Base-by-base conservation (phyloP, 2,888 invertebrate genomes). In the Pristionchus fissidentatus region DNA sequence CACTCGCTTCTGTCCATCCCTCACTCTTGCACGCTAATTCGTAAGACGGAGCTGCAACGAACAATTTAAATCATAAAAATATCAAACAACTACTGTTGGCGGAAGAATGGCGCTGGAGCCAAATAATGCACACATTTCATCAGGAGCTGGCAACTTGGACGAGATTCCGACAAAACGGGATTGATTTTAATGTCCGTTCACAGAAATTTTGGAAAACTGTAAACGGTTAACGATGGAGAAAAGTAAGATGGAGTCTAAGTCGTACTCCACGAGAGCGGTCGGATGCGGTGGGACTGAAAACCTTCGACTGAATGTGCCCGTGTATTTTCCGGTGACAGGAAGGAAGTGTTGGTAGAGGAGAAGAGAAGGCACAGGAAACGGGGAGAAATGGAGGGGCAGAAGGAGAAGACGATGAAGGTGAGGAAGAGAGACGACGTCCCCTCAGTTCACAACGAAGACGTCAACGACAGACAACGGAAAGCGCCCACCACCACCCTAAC, bases 241-340 rank as follows among this genome's bases (percentile, higher is more conserved):
- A 1, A 22, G 0, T 55, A 55, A 7, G 22, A 26, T n/a, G 57
- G 57, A 1, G n/a, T n/a, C 26, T 5, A 26, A 57, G 57, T 10
- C 29, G 26, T 5, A 26, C 57, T 10, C n/a, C 57, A 26, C 3
- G 10, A 7, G 35, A 22, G 62, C 35, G 1, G 35, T 38, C 8
- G 13, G 26, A 70, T 10, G 26, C 41, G 41, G n/a, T n/a, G n/a
- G n/a, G 70, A 43, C 70, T 43, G 70, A 15, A 29, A 7, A n/a
- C 22, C 62, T 70, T 41, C 29, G 22, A 1, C 15, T 57, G 32
- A 32, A 26, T 38, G 70, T 70, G 70, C 43, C 43, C 70, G 70
- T 41, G 70, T 70, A 70, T 70, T 70, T 70, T 70, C 70, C 70
- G 70, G 70, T 70, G 70, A 77, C 77, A 77, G 77, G 77, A 77